phyloP scores from a whole-genome alignment of 2,888 invertebrate species.

The Dione juno region DNA sequence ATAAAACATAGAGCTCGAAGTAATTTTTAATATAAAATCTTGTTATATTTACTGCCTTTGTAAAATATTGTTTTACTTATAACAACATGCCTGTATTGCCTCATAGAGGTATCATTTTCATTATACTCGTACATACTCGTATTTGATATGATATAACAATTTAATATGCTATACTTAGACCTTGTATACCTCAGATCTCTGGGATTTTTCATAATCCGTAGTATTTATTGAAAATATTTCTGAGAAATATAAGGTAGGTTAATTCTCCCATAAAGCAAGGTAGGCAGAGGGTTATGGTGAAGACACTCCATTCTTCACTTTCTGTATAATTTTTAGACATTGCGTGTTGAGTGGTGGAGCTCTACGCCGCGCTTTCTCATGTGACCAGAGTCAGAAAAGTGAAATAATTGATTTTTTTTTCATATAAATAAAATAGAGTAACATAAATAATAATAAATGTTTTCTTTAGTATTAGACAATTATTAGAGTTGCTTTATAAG shows the following conservation, averaged over 20 bases:
- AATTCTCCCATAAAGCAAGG: neutral
- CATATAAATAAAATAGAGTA: too few species aligned
- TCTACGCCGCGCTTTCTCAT: neutral
- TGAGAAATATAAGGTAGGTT: too few species aligned
- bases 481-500: too few species aligned
- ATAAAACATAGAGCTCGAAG: neutral
- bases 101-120: conserved; percentile 5
- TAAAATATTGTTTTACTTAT: conserved; percentile 12
- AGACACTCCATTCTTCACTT: neutral
- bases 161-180: conserved; percentile 6
- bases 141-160: neutral
- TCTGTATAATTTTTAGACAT: neutral
- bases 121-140: neutral
- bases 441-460: too few species aligned
- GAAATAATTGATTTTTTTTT: neutral
- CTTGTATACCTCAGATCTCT: neutral
- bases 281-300: neutral
- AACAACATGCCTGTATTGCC: conserved; percentile 3
- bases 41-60: conserved; percentile 7
- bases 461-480: too few species aligned
- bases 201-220: neutral
- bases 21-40: conserved; percentile 14
- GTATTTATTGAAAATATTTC: neutral
- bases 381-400: neutral
- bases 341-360: neutral